Base-by-base conservation (phyloP, 2,113 vertebrate species). In the Tretioscincus oriximinensis region DNA sequence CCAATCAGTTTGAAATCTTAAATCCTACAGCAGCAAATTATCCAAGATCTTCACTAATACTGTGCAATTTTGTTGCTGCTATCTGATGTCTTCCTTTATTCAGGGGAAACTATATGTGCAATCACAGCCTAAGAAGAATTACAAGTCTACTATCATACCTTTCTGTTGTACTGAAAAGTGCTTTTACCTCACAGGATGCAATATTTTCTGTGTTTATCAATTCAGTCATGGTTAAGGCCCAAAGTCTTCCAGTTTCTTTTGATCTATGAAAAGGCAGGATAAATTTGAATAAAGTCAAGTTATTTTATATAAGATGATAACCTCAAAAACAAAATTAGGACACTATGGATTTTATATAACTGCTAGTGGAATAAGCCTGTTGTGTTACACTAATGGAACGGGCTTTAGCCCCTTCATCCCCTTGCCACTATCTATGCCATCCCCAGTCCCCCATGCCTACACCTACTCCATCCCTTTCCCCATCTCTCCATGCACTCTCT, bases 201-300 rank as follows among this genome's bases (percentile, higher is more conserved):
- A 94, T 7, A 1, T 82, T 91, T 77, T 82, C 92, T 35, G 67
- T 87, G 75, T 73, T 73, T 4, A 98, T 94, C 90, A 96, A 94
- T 90, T 95, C 96, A 85, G 95, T 93, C 85, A 98, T 90, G 72
- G 96, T 95, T 89, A 99, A 93, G 88, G 97, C 95, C 98, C 98
- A 99, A 24, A 99, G 93, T 80, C 95, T 94, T 73, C 98, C 98
- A 26, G 90, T 92, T 78, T 95, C 92, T 84, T 94, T 86, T 26
- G 97, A 99, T 85, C 98, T 99, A 89, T 47, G 90, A 86, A 88
- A 82, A 67, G 78, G 54, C 22, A n/a, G 73, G 84, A 28, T 78
- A 29, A n/a, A 28, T 58, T 76, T 45, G 54, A 28, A 14, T 68
- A 24, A 22, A 61, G 1, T n/a, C 58, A 9, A n/a, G 10, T 60